A percentile compares a stretch with the other conserved stretches of the same genome.
Evolutionary conservation across 2,797 vertebrate species (phyloP).

Genomic region (Intellagama lesueurii): DNA sequence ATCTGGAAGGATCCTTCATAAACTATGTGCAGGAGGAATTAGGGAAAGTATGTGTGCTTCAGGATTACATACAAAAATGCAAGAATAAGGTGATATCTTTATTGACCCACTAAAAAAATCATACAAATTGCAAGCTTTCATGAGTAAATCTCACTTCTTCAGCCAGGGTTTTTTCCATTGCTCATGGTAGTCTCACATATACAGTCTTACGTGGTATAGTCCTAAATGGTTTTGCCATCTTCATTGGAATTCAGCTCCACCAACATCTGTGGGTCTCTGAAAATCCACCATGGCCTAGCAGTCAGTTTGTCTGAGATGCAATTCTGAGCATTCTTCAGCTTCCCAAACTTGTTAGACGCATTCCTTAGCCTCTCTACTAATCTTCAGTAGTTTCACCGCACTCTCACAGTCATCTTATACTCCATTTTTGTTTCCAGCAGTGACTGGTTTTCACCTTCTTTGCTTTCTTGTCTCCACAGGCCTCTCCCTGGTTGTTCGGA

Average conservation of each 20-base stretch:
- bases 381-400: background rate
- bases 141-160: no score
- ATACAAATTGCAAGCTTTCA: no score
- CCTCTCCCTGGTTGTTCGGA: slow-evolving; percentile 80
- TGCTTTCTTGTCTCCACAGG: slow-evolving; percentile 62
- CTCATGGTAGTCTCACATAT: background rate
- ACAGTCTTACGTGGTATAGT: background rate
- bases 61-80: no score
- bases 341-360: background rate
- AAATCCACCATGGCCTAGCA: background rate
- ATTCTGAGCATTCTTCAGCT: background rate
- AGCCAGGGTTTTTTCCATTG: no score
- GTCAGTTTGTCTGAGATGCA: slow-evolving; percentile 11
- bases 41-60: no score
- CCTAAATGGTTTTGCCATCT: background rate
- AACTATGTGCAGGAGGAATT: background rate
- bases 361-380: background rate
- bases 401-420: background rate
- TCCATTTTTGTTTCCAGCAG: fast-evolving
- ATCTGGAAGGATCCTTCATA: background rate
- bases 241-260: background rate
- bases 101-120: no score
- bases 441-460: fast-evolving
- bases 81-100: no score
- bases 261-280: background rate